Evolutionary conservation across 2,888 invertebrate species (phyloP).

Genomic region (Drosophila aldrichi): DNA sequence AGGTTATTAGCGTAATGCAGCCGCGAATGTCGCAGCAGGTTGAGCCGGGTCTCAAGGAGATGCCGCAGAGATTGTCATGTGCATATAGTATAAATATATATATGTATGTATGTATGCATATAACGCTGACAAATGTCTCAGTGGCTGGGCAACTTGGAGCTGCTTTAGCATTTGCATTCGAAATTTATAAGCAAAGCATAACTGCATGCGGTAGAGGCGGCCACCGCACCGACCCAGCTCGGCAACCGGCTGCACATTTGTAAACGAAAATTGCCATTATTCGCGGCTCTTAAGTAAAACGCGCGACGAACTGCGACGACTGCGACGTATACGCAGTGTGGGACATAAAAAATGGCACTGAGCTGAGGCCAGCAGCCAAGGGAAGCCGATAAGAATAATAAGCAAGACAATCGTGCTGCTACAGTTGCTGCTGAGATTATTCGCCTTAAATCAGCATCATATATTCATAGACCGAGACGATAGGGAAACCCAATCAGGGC

Average conservation of each 20-base stretch:
- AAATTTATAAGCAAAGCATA: constrained; percentile 78
- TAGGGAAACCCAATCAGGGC: constrained; percentile 5
- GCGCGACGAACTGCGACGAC: neutral
- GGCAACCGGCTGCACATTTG: constrained; percentile 49
- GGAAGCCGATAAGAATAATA: constrained; percentile 5
- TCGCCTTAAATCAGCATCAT: neutral
- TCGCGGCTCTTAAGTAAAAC: too few species aligned
- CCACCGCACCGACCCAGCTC: neutral
- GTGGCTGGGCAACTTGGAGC: constrained; percentile 45
- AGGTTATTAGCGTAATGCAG: constrained; percentile 80
- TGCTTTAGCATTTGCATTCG: constrained; percentile 75
- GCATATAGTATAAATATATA: constrained; percentile 48
- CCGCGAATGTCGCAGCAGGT: constrained; percentile 65
- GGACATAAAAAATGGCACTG: constrained; percentile 10
- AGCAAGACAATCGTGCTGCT: neutral
- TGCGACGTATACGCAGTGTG: constrained; percentile 24
- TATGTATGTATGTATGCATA: constrained; percentile 17
- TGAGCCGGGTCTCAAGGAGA: constrained; percentile 27
- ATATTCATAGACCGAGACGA: constrained; percentile 3
- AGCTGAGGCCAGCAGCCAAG: neutral
- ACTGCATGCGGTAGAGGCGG: constrained; percentile 32
- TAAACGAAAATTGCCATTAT: constrained; percentile 68
- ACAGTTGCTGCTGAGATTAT: neutral
- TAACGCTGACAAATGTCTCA: constrained; percentile 76
- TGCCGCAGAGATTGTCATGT: constrained; percentile 69